A percentile compares a stretch with the other conserved stretches of the same genome.
phyloP scores from a whole-genome alignment of 2,113 vertebrate genomes.

The Rutilus rutilus region DNA sequence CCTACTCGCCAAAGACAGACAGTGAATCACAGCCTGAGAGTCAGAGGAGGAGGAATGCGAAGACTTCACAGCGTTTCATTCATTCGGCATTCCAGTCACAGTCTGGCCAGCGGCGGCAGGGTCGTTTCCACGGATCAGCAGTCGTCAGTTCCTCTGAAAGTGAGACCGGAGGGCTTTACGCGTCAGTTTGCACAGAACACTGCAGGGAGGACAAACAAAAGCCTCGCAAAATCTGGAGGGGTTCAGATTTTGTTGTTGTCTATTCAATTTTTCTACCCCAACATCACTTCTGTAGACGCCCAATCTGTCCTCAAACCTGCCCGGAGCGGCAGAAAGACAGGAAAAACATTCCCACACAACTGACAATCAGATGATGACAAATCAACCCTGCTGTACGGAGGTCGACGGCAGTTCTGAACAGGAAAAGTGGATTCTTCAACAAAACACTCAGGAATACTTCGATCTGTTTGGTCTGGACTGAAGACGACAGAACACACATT shows the following conservation, averaged over 20 bases:
- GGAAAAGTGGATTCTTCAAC: not conserved
- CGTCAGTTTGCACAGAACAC: not conserved
- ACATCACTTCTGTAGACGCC: not conserved
- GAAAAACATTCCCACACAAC: not conserved
- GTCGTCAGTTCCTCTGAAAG: not conserved
- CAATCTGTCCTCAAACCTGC: not conserved
- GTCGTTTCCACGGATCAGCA: slow-evolving; percentile 13
- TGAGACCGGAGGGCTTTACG: slow-evolving; percentile 11
- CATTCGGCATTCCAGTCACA: slow-evolving; percentile 38
- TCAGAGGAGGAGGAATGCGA: slow-evolving; percentile 17
- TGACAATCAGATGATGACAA: not conserved
- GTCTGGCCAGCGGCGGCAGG: not conserved
- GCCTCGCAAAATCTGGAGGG: not conserved
- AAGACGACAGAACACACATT: not conserved
- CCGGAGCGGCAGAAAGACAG: not conserved
- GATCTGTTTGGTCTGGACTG: not conserved
- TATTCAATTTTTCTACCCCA: not conserved
- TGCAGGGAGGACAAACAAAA: not conserved
- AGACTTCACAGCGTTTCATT: slow-evolving; percentile 17
- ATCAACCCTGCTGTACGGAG: not conserved
- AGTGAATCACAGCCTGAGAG: slow-evolving; percentile 1
- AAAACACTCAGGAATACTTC: not conserved
- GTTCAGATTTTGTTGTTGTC: not conserved
- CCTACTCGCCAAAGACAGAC: slow-evolving; percentile 39
- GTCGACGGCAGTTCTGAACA: not conserved